A percentile compares a stretch with the other conserved stretches of the same genome.
These are phyloP conservation scores for Paratilapia polleni DNA, from an alignment of 2,113 vertebrate species.

Conservation along the genomic window DNA sequence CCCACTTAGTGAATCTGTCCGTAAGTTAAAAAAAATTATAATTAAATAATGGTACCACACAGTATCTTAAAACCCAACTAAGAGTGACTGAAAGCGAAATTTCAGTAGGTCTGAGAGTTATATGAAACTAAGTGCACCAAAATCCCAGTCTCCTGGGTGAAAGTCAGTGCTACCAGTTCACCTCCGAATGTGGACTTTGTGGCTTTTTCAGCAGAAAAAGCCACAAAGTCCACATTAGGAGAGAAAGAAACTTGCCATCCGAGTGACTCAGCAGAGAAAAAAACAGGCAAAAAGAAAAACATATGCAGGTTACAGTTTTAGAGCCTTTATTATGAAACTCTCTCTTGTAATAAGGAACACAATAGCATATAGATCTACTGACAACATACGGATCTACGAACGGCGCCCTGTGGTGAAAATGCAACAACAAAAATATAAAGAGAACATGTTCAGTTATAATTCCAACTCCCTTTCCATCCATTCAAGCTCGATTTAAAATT, in stretches of 20 bases:
- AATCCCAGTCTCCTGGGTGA: too few species aligned
- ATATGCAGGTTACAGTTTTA: background rate
- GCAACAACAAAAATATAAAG: background rate
- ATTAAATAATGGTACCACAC: background rate
- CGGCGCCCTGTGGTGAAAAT: too few species aligned
- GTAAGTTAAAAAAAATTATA: background rate
- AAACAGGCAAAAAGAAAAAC: background rate
- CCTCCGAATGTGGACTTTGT: background rate
- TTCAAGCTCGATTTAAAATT: background rate
- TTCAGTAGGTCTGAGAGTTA: too few species aligned
- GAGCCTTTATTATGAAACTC: background rate
- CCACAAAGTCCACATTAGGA: too few species aligned
- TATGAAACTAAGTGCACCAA: too few species aligned
- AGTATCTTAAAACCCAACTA: background rate
- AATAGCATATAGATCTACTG: too few species aligned
- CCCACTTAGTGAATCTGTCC: background rate
- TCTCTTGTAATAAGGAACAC: too few species aligned
- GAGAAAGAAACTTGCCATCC: background rate
- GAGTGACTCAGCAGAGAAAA: fast-evolving
- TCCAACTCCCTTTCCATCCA: background rate
- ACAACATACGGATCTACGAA: background rate
- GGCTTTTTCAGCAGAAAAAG: too few species aligned
- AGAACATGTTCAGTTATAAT: background rate
- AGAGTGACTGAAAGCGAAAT: background rate
- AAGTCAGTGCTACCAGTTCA: too few species aligned